These are phyloP conservation scores for Nasonia vitripennis DNA, from an alignment of 1,140 invertebrate genomes.

Conservation along the genomic window DNA sequence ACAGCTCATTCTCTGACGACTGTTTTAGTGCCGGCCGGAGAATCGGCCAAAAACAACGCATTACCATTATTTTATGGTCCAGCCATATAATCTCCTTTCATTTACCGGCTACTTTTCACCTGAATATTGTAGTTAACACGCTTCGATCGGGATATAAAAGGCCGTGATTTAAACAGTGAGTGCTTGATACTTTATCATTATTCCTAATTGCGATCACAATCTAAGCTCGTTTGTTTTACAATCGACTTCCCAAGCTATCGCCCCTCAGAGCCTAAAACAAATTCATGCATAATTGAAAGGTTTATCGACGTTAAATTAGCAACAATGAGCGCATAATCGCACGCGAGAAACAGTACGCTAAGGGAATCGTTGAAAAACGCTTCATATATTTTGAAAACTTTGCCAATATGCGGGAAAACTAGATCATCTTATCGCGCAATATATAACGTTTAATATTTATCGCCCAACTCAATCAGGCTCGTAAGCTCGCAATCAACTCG, in stretches of 20 bases:
- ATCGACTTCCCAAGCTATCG: too few species aligned
- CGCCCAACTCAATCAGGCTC: background rate
- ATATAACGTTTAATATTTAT: constrained; percentile 10
- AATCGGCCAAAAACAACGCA: background rate
- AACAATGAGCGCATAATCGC: too few species aligned
- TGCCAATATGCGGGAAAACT: background rate
- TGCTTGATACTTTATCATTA: background rate
- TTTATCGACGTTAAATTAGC: too few species aligned
- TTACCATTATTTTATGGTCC: constrained; percentile 3
- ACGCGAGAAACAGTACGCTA: too few species aligned
- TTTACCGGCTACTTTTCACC: background rate
- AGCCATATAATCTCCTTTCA: background rate
- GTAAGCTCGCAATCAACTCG: too few species aligned
- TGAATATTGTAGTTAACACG: constrained; percentile 7
- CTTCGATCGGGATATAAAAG: background rate
- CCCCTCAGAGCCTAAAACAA: too few species aligned
- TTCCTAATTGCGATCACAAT: background rate
- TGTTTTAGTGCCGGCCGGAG: background rate
- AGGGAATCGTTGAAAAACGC: too few species aligned
- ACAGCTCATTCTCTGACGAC: background rate
- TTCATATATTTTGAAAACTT: background rate
- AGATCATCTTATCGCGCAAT: background rate
- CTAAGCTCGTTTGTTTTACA: background rate
- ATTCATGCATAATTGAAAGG: too few species aligned
- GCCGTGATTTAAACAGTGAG: background rate